Evolutionary conservation across 1,140 invertebrate genomes (phyloP).

Genomic region (Platorchestia sp.): DNA sequence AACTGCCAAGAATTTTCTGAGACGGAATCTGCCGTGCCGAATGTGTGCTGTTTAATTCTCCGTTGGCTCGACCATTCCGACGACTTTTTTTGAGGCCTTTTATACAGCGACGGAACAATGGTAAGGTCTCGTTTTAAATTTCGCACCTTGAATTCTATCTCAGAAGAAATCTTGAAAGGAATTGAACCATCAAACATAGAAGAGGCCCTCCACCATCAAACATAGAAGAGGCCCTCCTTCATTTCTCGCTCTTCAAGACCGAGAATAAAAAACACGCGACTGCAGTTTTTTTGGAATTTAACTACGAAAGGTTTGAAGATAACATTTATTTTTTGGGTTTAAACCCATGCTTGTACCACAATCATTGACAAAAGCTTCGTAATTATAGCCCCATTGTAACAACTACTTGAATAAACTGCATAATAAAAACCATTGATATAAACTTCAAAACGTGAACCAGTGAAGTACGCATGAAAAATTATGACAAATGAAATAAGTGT

Average conservation of each 20-base stretch:
- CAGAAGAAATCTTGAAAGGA: slow-evolving; percentile 23
- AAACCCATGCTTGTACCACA: not conserved
- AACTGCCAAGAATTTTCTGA: not conserved
- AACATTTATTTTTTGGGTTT: not conserved
- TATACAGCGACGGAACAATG: not conserved
- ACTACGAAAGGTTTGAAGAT: not conserved
- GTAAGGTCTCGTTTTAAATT: slow-evolving; percentile 22
- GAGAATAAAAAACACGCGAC: not conserved
- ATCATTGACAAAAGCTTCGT: not conserved
- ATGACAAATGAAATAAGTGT: no score
- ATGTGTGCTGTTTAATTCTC: slow-evolving; percentile 1
- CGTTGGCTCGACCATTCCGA: not conserved
- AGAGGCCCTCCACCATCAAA: not conserved
- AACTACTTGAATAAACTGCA: no score
- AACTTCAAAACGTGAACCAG: no score
- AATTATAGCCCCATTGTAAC: no score
- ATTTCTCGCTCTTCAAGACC: not conserved
- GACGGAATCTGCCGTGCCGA: not conserved
- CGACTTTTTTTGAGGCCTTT: not conserved
- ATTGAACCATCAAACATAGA: slow-evolving; percentile 17
- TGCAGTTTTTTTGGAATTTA: not conserved
- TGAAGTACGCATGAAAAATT: no score
- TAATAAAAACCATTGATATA: no score
- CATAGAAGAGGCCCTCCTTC: not conserved
- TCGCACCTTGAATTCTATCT: slow-evolving; percentile 19